Percentiles rank a stretch among this genome's conserved stretches.
These are phyloP conservation scores for Plestiodon gilberti DNA, from an alignment of 2,113 vertebrate species.

Conservation along the genomic window DNA sequence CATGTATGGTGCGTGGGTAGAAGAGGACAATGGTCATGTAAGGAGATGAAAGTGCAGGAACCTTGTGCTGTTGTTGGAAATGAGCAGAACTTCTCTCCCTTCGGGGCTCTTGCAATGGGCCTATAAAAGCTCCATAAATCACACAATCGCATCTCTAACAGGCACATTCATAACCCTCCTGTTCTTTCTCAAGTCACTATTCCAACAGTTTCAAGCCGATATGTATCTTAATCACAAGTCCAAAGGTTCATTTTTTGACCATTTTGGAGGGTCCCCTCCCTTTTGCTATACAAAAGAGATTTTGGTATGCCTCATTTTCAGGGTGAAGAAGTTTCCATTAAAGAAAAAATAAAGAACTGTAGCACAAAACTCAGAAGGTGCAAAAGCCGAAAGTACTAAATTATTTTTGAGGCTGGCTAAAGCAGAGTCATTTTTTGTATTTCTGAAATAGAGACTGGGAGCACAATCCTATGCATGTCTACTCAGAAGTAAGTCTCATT, in stretches of 20 bases:
- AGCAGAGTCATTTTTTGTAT: not conserved
- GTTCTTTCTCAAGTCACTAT: conserved; percentile 13
- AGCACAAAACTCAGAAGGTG: not conserved
- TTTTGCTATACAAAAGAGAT: not conserved
- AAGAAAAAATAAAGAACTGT: not conserved
- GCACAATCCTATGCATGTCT: too few relatives aligned
- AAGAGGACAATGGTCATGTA: not conserved
- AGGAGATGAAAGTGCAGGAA: not conserved
- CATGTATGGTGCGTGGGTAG: not conserved
- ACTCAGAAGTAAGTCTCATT: too few relatives aligned
- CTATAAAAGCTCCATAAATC: conserved; percentile 13
- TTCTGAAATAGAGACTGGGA: too few relatives aligned
- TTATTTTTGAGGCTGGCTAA: not conserved
- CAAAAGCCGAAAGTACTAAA: not conserved
- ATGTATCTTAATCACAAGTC: not conserved
- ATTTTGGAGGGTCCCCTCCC: not conserved
- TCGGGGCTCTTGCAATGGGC: not conserved
- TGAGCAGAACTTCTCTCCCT: not conserved
- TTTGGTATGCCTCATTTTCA: not conserved
- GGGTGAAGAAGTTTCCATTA: not conserved
- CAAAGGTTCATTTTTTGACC: not conserved
- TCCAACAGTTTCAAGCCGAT: conserved; percentile 9
- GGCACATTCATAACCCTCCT: conserved; percentile 16
- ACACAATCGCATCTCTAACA: not conserved
- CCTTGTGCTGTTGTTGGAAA: not conserved